phyloP scores from a whole-genome alignment of 2,797 vertebrate genomes.

The Microctenopoma lineatum region DNA sequence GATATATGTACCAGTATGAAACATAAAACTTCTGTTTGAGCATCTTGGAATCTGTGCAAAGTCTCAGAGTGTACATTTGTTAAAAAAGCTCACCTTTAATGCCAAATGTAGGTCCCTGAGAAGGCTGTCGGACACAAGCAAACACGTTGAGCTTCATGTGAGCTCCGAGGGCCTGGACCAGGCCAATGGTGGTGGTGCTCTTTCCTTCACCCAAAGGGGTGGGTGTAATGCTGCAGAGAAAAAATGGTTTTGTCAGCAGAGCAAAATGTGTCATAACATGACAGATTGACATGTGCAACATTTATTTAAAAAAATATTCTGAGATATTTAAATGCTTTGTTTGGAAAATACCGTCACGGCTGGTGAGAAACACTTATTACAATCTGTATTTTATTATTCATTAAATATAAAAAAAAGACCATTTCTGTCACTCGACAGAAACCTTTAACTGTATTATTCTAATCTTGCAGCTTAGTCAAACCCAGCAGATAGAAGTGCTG shows the following conservation, averaged over 20 bases:
- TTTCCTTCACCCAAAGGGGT: conserved; percentile 98
- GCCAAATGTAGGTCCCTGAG: conserved; percentile 98
- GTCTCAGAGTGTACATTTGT: not conserved
- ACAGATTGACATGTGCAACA: no score
- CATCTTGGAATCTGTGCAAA: not conserved
- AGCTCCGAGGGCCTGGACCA: conserved; percentile 95
- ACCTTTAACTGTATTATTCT: not conserved
- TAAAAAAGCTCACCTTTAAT: conserved; percentile 90
- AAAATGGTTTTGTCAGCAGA: not conserved
- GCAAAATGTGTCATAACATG: not conserved
- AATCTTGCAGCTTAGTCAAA: not conserved
- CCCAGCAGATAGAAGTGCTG: not conserved
- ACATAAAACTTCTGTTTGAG: not conserved
- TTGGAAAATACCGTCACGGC: not conserved
- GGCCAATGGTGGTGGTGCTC: conserved; percentile 95
- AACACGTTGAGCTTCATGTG: conserved; percentile 94
- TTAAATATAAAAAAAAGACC: no score
- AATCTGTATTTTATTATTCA: no score
- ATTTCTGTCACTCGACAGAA: not conserved
- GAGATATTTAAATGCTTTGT: not conserved
- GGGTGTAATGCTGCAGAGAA: conserved; percentile 91
- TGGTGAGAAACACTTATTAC: no score
- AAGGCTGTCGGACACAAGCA: conserved; percentile 96
- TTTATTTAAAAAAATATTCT: no score
- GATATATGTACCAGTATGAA: not conserved